phyloP scores from a whole-genome alignment of 2,888 invertebrate genomes.

The Drosophila phalerata region DNA sequence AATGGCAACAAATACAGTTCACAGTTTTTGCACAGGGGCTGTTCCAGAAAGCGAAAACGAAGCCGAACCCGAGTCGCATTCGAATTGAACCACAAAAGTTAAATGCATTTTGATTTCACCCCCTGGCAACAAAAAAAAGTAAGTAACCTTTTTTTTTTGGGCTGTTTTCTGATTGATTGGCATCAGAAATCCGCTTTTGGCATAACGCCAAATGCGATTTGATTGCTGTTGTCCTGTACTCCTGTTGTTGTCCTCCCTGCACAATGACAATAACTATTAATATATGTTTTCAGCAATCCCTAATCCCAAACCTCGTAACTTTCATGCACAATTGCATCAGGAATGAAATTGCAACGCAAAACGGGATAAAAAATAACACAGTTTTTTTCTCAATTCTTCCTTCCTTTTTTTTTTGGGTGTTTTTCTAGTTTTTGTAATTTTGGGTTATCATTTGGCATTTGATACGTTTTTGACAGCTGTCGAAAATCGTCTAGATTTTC shows the following conservation, averaged over 20 bases:
- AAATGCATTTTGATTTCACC: constrained; percentile 78
- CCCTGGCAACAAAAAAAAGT: constrained; percentile 42
- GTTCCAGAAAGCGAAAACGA: constrained; percentile 27
- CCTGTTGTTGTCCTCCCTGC: constrained; percentile 16
- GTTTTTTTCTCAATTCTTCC: constrained; percentile 42
- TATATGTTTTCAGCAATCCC: constrained; percentile 77
- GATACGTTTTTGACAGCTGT: constrained; percentile 79
- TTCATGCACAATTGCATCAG: constrained; percentile 72
- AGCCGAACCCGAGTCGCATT: not conserved
- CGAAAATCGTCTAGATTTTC: constrained; percentile 71
- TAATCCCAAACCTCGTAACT: constrained; percentile 57
- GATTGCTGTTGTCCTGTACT: constrained; percentile 53
- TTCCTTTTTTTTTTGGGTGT: constrained; percentile 24
- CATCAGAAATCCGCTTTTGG: constrained; percentile 81
- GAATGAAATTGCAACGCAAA: constrained; percentile 49
- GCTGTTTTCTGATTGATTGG: constrained; percentile 75
- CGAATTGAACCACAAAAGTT: constrained; percentile 73
- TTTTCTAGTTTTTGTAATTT: constrained; percentile 38
- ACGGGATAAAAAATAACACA: constrained; percentile 34
- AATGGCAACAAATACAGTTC: not conserved
- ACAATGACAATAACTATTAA: constrained; percentile 71
- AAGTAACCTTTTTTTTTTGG: constrained; percentile 54
- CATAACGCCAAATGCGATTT: constrained; percentile 76
- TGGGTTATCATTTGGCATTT: constrained; percentile 60
- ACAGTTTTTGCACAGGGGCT: constrained; percentile 47